A percentile compares a stretch with the other conserved stretches of the same genome.
These are phyloP conservation scores for Phalanger gymnotis DNA, from an alignment of 2,797 vertebrate genomes.

Conservation along the genomic window DNA sequence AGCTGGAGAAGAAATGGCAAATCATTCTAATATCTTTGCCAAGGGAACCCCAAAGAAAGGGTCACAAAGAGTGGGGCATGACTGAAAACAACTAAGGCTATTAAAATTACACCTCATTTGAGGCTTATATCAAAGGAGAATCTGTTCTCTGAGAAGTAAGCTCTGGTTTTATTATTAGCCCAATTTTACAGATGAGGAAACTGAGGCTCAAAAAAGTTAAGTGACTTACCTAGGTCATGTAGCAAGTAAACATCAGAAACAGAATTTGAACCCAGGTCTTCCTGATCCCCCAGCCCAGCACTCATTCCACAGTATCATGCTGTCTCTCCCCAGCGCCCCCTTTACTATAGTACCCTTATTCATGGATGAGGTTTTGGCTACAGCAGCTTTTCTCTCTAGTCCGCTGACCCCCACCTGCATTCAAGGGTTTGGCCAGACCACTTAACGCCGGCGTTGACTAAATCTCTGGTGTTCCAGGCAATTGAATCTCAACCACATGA, in stretches of 20 bases:
- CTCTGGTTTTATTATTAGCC: neutral
- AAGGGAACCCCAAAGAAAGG: neutral
- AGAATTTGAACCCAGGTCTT: neutral
- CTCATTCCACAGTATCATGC: neutral
- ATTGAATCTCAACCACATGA: neutral
- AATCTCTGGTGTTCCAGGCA: neutral
- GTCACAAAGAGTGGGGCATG: neutral
- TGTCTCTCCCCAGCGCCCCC: neutral
- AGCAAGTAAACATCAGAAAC: neutral
- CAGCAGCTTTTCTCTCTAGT: constrained; percentile 42
- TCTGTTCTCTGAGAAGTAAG: neutral
- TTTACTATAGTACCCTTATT: constrained; percentile 59
- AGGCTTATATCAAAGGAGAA: neutral
- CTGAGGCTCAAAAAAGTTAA: neutral
- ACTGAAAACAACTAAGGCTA: neutral
- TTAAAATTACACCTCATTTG: neutral
- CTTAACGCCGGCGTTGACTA: neutral
- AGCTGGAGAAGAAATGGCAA: neutral
- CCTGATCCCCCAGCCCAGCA: neutral
- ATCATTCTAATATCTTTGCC: neutral
- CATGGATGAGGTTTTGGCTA: constrained; percentile 64
- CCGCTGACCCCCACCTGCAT: constrained; percentile 50
- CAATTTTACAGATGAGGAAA: neutral
- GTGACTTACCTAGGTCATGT: neutral
- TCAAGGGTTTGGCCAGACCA: constrained; percentile 15